Conservation (phyloP, 37 sponge, comb jelly and placozoan species). For the Mnemiopsis leidyi region DNA sequence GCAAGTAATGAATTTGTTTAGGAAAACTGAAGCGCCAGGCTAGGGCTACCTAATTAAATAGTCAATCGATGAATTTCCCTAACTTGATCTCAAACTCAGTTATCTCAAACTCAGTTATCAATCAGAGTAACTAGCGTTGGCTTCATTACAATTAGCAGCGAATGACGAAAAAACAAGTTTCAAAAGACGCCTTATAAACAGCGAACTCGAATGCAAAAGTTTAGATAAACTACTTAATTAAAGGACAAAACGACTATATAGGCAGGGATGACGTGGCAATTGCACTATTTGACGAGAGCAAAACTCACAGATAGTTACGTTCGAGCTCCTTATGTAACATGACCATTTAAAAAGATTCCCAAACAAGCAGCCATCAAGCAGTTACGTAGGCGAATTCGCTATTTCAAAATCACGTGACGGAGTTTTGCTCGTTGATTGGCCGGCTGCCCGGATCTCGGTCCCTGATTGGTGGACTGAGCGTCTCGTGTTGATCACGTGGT, state of each 20-base stretch:
- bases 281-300: not conserved
- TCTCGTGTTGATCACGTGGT: not conserved
- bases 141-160: no score
- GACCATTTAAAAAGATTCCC: not conserved
- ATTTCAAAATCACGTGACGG: not conserved
- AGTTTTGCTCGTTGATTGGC: not conserved
- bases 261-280: not conserved
- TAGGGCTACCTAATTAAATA: no score
- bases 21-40: no score
- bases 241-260: not conserved
- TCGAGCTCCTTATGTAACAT: not conserved
- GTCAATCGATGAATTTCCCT: no score
- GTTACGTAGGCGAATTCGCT: not conserved
- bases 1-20: no score
- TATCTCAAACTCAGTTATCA: no score
- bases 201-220: not conserved
- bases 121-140: no score
- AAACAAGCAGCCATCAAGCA: conserved; percentile 26
- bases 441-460: not conserved
- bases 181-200: not conserved
- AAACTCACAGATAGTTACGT: conserved; percentile 11
- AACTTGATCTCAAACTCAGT: no score
- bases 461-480: not conserved
- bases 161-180: no score
- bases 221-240: not conserved